Evolutionary conservation across 2,113 vertebrate species (phyloP).

Genomic region (Burhinus oedicnemus): DNA sequence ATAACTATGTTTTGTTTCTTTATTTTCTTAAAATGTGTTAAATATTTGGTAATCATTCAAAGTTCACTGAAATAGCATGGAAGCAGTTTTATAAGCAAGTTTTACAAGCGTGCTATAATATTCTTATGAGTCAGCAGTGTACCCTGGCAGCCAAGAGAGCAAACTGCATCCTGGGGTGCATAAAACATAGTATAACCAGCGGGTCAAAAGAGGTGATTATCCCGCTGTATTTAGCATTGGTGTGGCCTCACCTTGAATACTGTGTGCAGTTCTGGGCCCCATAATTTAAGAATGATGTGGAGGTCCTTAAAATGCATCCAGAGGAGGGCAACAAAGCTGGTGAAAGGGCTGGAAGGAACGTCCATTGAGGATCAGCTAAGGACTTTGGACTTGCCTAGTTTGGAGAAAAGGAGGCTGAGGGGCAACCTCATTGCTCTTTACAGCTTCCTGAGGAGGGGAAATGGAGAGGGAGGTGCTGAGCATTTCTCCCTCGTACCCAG

Average conservation of each 20-base stretch:
- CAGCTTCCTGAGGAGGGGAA: background rate
- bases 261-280: background rate
- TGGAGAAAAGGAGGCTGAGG: background rate
- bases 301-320: background rate
- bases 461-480: background rate
- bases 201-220: fast-evolving
- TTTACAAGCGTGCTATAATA: background rate
- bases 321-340: background rate
- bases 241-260: fast-evolving
- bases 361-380: background rate
- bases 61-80: background rate
- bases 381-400: background rate
- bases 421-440: background rate
- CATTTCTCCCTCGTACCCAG: background rate
- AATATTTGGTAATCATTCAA: background rate
- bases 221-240: fast-evolving
- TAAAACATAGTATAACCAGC: background rate
- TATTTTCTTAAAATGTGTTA: background rate
- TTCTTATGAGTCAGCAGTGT: background rate
- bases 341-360: background rate
- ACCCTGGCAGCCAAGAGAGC: background rate
- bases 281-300: background rate
- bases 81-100: background rate
- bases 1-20: background rate
- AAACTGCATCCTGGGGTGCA: background rate